Percentiles rank a stretch among this genome's conserved stretches.
These are phyloP conservation scores for Gavialis gangeticus DNA, from an alignment of 2,113 vertebrate genomes.

Conservation along the genomic window DNA sequence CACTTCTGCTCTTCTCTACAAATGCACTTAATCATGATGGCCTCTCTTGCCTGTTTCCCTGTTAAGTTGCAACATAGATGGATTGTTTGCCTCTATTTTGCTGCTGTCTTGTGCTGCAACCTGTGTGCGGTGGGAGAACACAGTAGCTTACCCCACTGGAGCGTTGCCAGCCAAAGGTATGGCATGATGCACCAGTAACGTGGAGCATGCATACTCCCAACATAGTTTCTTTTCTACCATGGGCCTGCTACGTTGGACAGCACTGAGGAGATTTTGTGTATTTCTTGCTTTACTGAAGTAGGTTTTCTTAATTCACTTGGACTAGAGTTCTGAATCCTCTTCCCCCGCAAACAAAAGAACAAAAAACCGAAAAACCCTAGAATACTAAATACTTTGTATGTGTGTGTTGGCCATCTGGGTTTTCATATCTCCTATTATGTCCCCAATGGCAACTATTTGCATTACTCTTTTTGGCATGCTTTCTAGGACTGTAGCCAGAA, in stretches of 20 bases:
- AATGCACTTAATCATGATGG: not conserved
- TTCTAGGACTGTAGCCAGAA: not conserved
- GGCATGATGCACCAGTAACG: rapidly evolving
- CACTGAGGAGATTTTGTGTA: not conserved
- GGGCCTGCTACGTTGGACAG: rapidly evolving
- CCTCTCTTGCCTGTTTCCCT: not conserved
- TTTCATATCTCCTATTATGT: not conserved
- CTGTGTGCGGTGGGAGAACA: rapidly evolving
- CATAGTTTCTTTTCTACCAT: no score
- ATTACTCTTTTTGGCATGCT: not conserved
- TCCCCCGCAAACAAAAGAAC: no score
- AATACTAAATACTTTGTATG: no score
- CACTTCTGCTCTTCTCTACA: not conserved
- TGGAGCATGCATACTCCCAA: rapidly evolving
- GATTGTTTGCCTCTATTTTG: not conserved
- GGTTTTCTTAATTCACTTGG: not conserved
- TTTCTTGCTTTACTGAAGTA: not conserved
- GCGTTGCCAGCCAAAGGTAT: not conserved
- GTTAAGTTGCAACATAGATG: rapidly evolving
- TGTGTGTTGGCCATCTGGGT: not conserved
- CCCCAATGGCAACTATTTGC: not conserved
- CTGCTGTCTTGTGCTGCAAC: no score
- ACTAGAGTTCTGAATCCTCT: not conserved
- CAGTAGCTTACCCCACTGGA: not conserved
- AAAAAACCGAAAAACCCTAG: no score